phyloP scores from a whole-genome alignment of 2,113 vertebrate species.

The Empidonax alnorum region DNA sequence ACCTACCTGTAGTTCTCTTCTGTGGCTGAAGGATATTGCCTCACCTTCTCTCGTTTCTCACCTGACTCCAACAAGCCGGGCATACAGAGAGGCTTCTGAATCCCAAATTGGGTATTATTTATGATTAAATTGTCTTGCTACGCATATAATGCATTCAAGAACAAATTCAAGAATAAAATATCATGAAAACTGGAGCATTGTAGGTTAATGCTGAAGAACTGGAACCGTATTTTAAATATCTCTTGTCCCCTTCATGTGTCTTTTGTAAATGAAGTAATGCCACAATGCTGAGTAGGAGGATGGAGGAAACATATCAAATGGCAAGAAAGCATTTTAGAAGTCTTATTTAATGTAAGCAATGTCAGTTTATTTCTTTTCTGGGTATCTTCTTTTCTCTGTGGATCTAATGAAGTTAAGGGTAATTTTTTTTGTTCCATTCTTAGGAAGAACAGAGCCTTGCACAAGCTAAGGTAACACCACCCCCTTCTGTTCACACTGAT shows the following conservation, averaged over 20 bases:
- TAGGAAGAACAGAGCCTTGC: background rate
- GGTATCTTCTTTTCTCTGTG: background rate
- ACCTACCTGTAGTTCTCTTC: background rate
- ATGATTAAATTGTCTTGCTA: background rate
- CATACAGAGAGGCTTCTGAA: background rate
- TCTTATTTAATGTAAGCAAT: background rate
- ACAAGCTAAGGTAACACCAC: conserved; percentile 76
- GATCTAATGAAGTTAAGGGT: background rate
- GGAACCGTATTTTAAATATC: background rate
- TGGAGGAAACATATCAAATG: accelerated
- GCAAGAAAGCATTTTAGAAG: background rate
- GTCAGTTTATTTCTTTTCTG: background rate
- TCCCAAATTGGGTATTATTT: background rate
- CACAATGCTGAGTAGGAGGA: background rate
- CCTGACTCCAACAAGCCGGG: background rate
- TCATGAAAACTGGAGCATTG: background rate
- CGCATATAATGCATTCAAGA: background rate
- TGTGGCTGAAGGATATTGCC: background rate
- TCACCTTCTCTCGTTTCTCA: background rate
- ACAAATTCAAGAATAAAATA: background rate
- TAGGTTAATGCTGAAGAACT: background rate
- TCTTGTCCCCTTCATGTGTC: background rate
- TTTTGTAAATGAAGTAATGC: background rate
- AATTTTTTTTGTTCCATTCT: background rate
- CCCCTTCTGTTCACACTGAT: conserved; percentile 78